A percentile compares a stretch with the other conserved stretches of the same genome.
These are phyloP conservation scores for Boulengeromyrus knoepffleri DNA, from an alignment of 2,113 vertebrate species.

Conservation along the genomic window DNA sequence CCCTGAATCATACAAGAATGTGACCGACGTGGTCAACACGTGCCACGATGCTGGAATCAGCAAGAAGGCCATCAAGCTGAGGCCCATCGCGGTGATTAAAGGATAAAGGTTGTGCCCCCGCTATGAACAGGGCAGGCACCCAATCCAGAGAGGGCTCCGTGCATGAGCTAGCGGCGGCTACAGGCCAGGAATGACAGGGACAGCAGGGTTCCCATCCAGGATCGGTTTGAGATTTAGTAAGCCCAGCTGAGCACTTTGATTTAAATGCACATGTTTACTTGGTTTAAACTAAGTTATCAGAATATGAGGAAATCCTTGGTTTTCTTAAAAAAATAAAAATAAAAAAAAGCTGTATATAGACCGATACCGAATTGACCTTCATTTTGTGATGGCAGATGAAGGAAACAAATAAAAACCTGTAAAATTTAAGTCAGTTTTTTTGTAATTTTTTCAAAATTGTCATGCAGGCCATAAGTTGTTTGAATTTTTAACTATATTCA, in stretches of 20 bases:
- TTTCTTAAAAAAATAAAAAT: not conserved
- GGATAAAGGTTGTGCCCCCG: conserved; percentile 56
- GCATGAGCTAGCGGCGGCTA: not conserved
- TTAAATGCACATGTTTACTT: not conserved
- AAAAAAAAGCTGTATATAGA: not conserved
- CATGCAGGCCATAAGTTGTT: not conserved
- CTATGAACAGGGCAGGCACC: not conserved
- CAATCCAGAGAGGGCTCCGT: not conserved
- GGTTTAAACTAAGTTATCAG: not conserved
- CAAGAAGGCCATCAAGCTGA: conserved; percentile 92
- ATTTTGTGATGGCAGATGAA: not conserved
- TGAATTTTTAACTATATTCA: not conserved
- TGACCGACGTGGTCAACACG: conserved; percentile 93
- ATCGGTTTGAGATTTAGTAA: not conserved
- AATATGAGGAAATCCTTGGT: not conserved
- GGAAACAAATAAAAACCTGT: not conserved
- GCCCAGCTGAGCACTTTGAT: not conserved
- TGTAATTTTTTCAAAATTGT: not conserved
- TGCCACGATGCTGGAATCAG: conserved; percentile 95
- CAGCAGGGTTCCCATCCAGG: not conserved
- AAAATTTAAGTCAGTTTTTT: not conserved
- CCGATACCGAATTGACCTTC: not conserved
- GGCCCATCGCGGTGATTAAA: conserved; percentile 96
- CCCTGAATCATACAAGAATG: conserved; percentile 95
- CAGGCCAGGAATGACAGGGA: not conserved